Evolutionary conservation across 2,797 vertebrate species (phyloP), one percentile per base, ranked within the genome.

Genomic region (Acridotheres tristis): DNA sequence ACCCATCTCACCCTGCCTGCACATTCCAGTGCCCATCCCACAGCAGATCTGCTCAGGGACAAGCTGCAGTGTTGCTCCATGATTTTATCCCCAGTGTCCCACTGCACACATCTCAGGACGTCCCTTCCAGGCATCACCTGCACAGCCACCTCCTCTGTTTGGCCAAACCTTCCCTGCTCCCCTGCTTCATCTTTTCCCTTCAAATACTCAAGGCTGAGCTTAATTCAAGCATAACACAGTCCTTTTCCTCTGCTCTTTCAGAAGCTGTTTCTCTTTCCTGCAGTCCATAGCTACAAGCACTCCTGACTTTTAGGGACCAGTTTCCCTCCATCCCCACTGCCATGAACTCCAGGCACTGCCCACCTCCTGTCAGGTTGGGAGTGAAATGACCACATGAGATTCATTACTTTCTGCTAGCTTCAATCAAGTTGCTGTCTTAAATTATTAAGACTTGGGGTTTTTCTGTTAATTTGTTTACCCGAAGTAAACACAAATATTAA

Each of bases 401-500:
- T 85, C 47, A 38, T 85, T 77, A 84, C 65, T 93, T 92, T 63
- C 86, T 68, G 47, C 83, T 51, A 57, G 69, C 23, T 66, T 74
- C 48, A 75, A 68, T 58, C 85, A 92, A 90, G 20, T 5, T 3
- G 4, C 27, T 66, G 68, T 58, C 83, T 96, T 93, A 94, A 90
- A 96, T 96, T 88, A 94, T 84, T 90, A 93, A 92, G 71, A 67
- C 53, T 83, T 84, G 47, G 38, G 57, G 2, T 4, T 27, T 88
- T 89, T 93, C 76, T 67, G 78, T 82, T 96, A 95, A 95, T 96
- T 96, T 91, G 59, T 94, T 96, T 94, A 90, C 83, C 53, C 7
- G 0, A 89, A 71, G 80, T 82, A 94, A 94, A 90, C 77, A 91
- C 83, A 94, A 90, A 85, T 84, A 86, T 95, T 97, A 97, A 96